These are phyloP conservation scores for Sesia bembeciformis DNA, from an alignment of 2,888 invertebrate genomes.

Conservation along the genomic window DNA sequence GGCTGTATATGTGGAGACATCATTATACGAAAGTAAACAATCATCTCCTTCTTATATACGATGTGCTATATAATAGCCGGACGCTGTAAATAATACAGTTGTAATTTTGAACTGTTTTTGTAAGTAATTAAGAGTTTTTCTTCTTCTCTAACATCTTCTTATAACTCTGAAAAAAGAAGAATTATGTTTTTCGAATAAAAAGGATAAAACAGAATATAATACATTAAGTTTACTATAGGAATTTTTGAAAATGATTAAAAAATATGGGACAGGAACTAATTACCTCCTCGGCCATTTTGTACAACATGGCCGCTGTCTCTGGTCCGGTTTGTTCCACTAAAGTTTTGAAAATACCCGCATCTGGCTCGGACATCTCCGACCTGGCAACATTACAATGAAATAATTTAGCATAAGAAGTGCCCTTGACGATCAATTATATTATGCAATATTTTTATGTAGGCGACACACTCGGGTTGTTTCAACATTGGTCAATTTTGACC, in stretches of 20 bases:
- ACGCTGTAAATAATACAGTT: no score
- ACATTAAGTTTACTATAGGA: no score
- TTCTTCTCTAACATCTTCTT: slow-evolving; percentile 38
- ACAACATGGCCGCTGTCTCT: slow-evolving; percentile 70
- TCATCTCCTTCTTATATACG: no score
- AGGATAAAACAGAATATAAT: no score
- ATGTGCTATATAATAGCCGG: no score
- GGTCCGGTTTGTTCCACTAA: slow-evolving; percentile 82
- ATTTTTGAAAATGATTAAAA: neutral
- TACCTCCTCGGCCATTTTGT: slow-evolving; percentile 74
- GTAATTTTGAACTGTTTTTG: no score
- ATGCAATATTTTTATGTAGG: neutral
- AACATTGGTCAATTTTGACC: no score
- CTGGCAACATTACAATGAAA: slow-evolving; percentile 13
- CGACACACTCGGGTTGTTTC: neutral
- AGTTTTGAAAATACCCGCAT: slow-evolving; percentile 73
- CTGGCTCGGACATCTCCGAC: slow-evolving; percentile 36
- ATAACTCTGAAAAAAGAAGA: slow-evolving; percentile 45
- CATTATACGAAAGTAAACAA: no score
- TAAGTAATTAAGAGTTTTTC: slow-evolving; percentile 3
- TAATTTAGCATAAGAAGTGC: neutral
- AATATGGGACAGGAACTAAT: neutral
- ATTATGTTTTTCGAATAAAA: no score
- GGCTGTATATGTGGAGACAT: no score
- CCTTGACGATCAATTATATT: no score